phyloP scores from a whole-genome alignment of 2,113 vertebrate species.

The Cyprinodon brontotheroides region DNA sequence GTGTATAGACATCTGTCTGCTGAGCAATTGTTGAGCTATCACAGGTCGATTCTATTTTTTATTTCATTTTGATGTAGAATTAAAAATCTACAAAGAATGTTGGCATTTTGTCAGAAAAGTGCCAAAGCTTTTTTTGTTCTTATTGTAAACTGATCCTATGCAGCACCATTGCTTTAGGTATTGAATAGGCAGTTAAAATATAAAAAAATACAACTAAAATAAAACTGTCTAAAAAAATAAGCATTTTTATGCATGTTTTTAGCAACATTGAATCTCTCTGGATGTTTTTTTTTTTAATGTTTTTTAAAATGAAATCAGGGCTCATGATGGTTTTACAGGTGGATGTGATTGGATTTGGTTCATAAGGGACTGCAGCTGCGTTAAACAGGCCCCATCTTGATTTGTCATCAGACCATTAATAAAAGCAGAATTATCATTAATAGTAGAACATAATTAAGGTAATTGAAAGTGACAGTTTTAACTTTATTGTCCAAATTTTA shows the following conservation, averaged over 20 bases:
- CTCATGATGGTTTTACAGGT: background rate
- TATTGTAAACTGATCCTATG: background rate
- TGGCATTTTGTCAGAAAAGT: background rate
- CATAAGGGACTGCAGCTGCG: background rate
- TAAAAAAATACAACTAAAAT: background rate
- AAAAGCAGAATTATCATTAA: background rate
- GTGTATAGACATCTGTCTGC: background rate
- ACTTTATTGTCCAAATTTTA: background rate
- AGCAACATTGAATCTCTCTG: background rate
- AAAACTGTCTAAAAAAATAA: background rate
- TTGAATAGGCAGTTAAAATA: background rate
- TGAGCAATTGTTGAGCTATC: background rate
- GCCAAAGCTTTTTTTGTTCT: background rate
- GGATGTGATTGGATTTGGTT: background rate
- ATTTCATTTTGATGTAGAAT: background rate
- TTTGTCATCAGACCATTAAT: background rate
- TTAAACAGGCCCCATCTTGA: background rate
- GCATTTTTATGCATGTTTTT: background rate
- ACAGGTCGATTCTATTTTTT: background rate
- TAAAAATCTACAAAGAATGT: background rate
- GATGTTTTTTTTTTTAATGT: background rate
- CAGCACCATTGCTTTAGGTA: background rate
- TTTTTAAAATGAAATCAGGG: background rate
- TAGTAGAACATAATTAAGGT: background rate
- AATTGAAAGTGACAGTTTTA: conserved; percentile 3